phyloP scores from a whole-genome alignment of 2,797 vertebrate species.

The Hippocampus kuda region DNA sequence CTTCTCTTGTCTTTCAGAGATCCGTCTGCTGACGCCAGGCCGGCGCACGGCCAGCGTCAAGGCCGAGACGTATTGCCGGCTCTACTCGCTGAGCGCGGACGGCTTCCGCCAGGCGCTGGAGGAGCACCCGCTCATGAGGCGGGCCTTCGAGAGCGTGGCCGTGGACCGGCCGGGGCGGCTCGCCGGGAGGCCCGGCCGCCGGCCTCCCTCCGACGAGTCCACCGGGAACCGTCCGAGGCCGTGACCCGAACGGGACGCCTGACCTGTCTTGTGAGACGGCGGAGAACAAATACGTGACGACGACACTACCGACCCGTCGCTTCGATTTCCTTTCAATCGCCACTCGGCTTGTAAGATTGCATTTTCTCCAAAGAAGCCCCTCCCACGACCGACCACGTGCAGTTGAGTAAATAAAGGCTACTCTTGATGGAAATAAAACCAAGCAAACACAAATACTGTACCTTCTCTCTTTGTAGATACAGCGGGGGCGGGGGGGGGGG shows the following conservation, averaged over 20 bases:
- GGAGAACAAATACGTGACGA: not conserved
- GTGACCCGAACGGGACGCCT: not conserved
- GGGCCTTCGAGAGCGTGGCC: conserved; percentile 87
- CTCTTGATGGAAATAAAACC: not conserved
- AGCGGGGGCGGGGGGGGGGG: too few relatives aligned
- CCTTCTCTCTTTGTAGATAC: not conserved
- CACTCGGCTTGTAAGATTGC: not conserved
- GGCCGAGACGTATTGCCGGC: conserved; percentile 89
- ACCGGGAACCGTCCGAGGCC: not conserved
- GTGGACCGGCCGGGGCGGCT: conserved; percentile 81
- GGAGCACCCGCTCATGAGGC: conserved; percentile 90
- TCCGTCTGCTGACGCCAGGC: conserved; percentile 86
- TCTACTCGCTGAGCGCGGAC: conserved; percentile 88
- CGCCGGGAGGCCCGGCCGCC: conserved; percentile 56
- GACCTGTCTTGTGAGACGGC: not conserved
- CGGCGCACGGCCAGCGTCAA: conserved; percentile 82
- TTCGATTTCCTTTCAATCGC: not conserved
- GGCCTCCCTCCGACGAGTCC: conserved; percentile 29
- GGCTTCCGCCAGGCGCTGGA: conserved; percentile 92
- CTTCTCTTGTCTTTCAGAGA: conserved; percentile 65
- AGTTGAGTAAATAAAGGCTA: not conserved
- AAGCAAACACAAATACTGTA: not conserved
- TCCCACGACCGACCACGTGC: not conserved
- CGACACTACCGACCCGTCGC: not conserved
- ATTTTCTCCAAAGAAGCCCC: not conserved